Percentiles rank a stretch among this genome's conserved stretches.
phyloP scores from a whole-genome alignment of 1,140 invertebrate species.

The Charaxes varanes region DNA sequence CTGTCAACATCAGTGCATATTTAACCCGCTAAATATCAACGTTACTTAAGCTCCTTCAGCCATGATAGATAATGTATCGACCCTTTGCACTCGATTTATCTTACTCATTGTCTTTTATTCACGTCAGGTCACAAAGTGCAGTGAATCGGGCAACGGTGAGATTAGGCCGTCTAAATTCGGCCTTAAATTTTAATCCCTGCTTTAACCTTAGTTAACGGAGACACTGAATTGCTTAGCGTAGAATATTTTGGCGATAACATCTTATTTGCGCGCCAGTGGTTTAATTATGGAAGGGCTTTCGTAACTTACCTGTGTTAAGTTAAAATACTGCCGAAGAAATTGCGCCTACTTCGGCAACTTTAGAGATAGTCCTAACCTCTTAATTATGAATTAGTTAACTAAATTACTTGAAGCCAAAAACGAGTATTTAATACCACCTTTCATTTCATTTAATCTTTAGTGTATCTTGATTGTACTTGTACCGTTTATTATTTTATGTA shows the following conservation, averaged over 20 bases:
- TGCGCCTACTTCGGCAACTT: too few relatives aligned
- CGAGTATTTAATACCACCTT: too few relatives aligned
- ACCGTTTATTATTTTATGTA: too few relatives aligned
- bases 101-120: slow-evolving; percentile 52
- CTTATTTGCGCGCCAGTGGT: slow-evolving; percentile 34
- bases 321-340: too few relatives aligned
- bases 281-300: slow-evolving; percentile 15
- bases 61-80: slow-evolving; percentile 29
- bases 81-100: slow-evolving; percentile 43
- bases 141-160: slow-evolving; percentile 52
- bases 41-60: slow-evolving; percentile 23
- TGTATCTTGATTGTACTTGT: too few relatives aligned
- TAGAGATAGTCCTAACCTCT: too few relatives aligned
- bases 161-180: slow-evolving; percentile 66
- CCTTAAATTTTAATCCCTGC: slow-evolving; percentile 69
- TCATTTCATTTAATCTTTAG: too few relatives aligned
- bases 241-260: slow-evolving; percentile 46
- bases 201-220: slow-evolving; percentile 54
- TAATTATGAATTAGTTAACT: too few relatives aligned
- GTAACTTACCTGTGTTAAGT: too few relatives aligned
- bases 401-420: too few relatives aligned
- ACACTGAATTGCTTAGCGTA: slow-evolving; percentile 43
- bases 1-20: slow-evolving; percentile 1
- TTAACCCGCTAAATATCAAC: not conserved
- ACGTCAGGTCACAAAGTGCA: slow-evolving; percentile 59